Evolutionary conservation across 2,797 vertebrate species (phyloP).

Genomic region (Sebastes miniatus): DNA sequence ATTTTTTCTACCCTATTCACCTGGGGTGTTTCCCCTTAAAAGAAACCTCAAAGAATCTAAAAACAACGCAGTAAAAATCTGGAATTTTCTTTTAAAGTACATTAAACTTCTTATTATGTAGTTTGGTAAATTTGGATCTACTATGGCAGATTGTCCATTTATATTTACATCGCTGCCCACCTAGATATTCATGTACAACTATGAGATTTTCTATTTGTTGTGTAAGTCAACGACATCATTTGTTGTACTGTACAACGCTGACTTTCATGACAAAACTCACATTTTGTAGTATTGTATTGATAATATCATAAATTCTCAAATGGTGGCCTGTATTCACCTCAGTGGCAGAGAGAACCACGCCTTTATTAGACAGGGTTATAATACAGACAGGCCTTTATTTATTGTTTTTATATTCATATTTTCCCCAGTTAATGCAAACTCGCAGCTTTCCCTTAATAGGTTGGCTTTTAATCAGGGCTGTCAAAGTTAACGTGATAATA

Average conservation of each 20-base stretch:
- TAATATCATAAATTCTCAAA: not conserved
- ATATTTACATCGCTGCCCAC: not conserved
- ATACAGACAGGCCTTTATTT: not conserved
- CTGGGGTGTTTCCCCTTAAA: too few relatives aligned
- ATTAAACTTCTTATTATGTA: not conserved
- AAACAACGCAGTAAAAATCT: not conserved
- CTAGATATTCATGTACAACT: not conserved
- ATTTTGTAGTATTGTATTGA: not conserved
- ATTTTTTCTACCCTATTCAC: too few relatives aligned
- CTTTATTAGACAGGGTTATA: not conserved
- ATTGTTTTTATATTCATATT: not conserved
- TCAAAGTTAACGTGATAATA: too few relatives aligned
- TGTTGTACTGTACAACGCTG: not conserved
- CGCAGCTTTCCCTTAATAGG: not conserved
- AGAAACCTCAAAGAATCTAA: not conserved
- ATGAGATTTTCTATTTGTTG: not conserved
- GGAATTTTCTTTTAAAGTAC: not conserved
- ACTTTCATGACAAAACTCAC: not conserved
- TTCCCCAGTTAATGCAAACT: not conserved
- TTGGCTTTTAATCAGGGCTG: not conserved
- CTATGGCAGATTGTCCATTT: not conserved
- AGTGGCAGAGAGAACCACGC: not conserved
- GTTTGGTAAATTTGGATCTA: not conserved
- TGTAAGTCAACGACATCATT: not conserved
- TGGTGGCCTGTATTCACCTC: not conserved